A percentile compares a stretch with the other conserved stretches of the same genome.
Conservation (phyloP, 2,888 invertebrate species). For the Latrodectus elegans region DNA sequence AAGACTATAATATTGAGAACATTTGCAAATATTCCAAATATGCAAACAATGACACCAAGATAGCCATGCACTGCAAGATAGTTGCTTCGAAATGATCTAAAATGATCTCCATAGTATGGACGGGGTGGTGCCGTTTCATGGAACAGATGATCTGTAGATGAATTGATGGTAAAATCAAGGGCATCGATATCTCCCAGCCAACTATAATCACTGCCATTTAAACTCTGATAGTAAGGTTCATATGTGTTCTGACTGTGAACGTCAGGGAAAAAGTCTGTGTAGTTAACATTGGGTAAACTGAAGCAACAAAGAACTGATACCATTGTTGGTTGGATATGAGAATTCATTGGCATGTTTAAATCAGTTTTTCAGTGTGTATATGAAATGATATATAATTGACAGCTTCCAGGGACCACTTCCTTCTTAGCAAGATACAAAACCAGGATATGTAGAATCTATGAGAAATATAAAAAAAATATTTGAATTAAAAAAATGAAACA, state of each 20-base stretch:
- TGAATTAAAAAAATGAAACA: no score
- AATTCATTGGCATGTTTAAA: slow-evolving; percentile 26
- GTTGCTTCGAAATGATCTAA: slow-evolving; percentile 78
- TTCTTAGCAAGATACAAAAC: no score
- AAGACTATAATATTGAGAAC: slow-evolving; percentile 93
- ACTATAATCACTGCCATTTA: slow-evolving; percentile 58
- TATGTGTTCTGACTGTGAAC: slow-evolving; percentile 13
- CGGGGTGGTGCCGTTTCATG: slow-evolving; percentile 28
- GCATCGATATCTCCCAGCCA: slow-evolving; percentile 59
- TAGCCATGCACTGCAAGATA: slow-evolving; percentile 88
- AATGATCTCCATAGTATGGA: slow-evolving; percentile 69
- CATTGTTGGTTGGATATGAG: slow-evolving; percentile 39
- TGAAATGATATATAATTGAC: no score
- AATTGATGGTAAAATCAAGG: slow-evolving; percentile 56
- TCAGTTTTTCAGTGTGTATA: not conserved
- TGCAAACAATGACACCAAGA: slow-evolving; percentile 88
- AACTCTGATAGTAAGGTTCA: slow-evolving; percentile 41
- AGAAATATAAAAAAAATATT: no score
- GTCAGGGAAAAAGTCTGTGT: not conserved
- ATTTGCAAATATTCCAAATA: slow-evolving; percentile 92
- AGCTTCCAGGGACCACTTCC: not conserved
- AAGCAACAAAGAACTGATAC: slow-evolving; percentile 58
- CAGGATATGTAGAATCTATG: no score
- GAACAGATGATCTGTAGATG: slow-evolving; percentile 54
- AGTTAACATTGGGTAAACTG: slow-evolving; percentile 51